phyloP scores from a whole-genome alignment of 2,888 invertebrate species.

The Lasioglossum vierecki region DNA sequence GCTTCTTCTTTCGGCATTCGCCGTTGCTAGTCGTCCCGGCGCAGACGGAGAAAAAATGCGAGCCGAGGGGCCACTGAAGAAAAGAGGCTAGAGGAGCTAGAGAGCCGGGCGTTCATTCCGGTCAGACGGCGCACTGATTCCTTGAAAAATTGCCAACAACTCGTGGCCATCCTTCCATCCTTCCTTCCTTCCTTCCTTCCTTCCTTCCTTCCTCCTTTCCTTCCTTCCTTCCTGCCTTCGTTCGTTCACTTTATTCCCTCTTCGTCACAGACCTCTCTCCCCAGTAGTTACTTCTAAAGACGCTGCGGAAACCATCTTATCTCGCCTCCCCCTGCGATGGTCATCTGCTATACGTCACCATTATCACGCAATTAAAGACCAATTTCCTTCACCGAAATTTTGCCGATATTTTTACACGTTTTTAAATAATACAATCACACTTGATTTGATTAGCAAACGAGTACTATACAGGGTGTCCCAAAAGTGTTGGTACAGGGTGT shows the following conservation, averaged over 20 bases:
- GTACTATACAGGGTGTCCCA: too few relatives aligned
- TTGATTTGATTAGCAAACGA: too few relatives aligned
- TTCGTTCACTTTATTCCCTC: constrained; percentile 13
- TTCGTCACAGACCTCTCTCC: constrained; percentile 11
- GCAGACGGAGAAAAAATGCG: constrained; percentile 27
- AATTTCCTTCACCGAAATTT: neutral
- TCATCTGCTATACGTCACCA: neutral
- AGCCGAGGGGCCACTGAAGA: neutral
- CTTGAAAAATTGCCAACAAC: constrained; percentile 81
- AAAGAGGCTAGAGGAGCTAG: constrained; percentile 30
- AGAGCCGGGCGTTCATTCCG: constrained; percentile 73
- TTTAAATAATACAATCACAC: neutral
- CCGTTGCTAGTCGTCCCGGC: neutral
- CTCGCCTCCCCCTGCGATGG: neutral
- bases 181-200: constrained; percentile 18
- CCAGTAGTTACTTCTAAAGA: neutral
- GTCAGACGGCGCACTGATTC: constrained; percentile 79
- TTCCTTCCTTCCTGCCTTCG: constrained; percentile 42
- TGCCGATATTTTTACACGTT: neutral
- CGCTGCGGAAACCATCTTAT: constrained; percentile 13
- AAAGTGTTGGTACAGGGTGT: too few relatives aligned
- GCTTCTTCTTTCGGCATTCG: constrained; percentile 29
- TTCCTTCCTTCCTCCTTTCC: neutral
- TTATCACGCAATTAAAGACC: neutral
- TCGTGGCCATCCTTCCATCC: constrained; percentile 39